A percentile compares a stretch with the other conserved stretches of the same genome.
phyloP scores from a whole-genome alignment of 1,140 invertebrate genomes.

The Drosophila virilis region DNA sequence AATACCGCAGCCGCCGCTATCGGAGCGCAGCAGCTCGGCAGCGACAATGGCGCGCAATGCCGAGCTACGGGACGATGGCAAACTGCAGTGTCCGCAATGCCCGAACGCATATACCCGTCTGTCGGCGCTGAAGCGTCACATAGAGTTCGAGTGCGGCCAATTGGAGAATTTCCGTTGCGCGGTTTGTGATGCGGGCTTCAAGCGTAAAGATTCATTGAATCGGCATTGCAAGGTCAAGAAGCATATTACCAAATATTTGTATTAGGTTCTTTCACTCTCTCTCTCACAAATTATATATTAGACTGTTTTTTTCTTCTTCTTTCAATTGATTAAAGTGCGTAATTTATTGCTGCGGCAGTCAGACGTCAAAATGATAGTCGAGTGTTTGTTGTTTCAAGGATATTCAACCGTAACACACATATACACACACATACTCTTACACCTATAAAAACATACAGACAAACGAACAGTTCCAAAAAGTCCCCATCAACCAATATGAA shows the following conservation, averaged over 20 bases:
- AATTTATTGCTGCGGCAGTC: slow-evolving; percentile 14
- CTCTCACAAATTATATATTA: slow-evolving; percentile 1
- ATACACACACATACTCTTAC: not conserved
- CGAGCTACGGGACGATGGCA: slow-evolving; percentile 60
- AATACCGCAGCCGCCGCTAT: slow-evolving; percentile 24
- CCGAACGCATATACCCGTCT: slow-evolving; percentile 67
- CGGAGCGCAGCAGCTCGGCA: slow-evolving; percentile 55
- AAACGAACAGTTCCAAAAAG: slow-evolving; percentile 41
- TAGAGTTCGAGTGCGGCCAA: slow-evolving; percentile 64
- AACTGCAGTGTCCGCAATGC: slow-evolving; percentile 72
- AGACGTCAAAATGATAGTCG: slow-evolving; percentile 1
- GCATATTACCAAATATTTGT: slow-evolving; percentile 73
- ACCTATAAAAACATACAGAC: slow-evolving; percentile 3
- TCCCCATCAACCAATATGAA: slow-evolving; percentile 64
- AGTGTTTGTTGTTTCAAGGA: slow-evolving; percentile 27
- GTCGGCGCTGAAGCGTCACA: slow-evolving; percentile 74
- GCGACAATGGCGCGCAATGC: slow-evolving; percentile 60
- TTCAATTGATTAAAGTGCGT: slow-evolving; percentile 31
- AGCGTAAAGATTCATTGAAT: slow-evolving; percentile 79
- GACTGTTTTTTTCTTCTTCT: not conserved
- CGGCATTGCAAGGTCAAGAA: slow-evolving; percentile 84
- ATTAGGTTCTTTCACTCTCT: slow-evolving; percentile 40
- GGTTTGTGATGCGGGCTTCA: slow-evolving; percentile 72
- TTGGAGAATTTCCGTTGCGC: slow-evolving; percentile 67
- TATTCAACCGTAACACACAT: slow-evolving; percentile 2